Conservation (phyloP, 1,140 invertebrate genomes). For the Drosophila obscura region DNA sequence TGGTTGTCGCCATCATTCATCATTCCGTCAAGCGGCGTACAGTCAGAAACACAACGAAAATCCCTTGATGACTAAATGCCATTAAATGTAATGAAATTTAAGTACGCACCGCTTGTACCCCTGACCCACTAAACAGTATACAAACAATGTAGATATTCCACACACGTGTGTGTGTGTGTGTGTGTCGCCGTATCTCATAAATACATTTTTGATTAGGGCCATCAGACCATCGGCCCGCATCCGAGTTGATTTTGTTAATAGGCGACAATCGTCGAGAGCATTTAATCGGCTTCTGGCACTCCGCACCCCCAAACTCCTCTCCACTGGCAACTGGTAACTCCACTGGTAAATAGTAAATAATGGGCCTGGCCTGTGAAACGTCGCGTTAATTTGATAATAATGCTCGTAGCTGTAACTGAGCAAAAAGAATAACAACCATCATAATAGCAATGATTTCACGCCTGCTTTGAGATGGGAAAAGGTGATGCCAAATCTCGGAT, state of each 20-base stretch:
- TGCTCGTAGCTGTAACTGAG: slow-evolving; percentile 13
- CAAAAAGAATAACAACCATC: slow-evolving; percentile 33
- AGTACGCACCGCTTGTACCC: slow-evolving; percentile 62
- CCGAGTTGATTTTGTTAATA: slow-evolving; percentile 71
- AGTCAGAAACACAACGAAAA: slow-evolving; percentile 12
- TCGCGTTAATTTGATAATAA: slow-evolving; percentile 74
- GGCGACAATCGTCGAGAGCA: slow-evolving; percentile 67
- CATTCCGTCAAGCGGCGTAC: slow-evolving; percentile 9
- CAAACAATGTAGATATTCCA: slow-evolving; percentile 14
- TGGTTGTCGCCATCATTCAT: slow-evolving; percentile 39
- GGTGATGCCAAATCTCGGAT: too few relatives aligned
- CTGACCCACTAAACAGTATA: slow-evolving; percentile 63
- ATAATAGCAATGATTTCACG: slow-evolving; percentile 49
- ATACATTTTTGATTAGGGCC: slow-evolving; percentile 76
- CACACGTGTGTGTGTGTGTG: not conserved
- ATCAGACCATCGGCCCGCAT: slow-evolving; percentile 66
- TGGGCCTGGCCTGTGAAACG: slow-evolving; percentile 28
- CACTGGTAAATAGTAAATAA: slow-evolving; percentile 38
- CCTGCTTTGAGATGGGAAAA: slow-evolving; percentile 24
- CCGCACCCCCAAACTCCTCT: not conserved
- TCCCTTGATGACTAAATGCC: slow-evolving; percentile 72
- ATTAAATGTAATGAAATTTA: slow-evolving; percentile 78
- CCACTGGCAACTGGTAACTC: slow-evolving; percentile 10
- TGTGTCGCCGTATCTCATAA: slow-evolving; percentile 59
- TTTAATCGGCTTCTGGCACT: slow-evolving; percentile 59